phyloP scores from a whole-genome alignment of 2,113 vertebrate species.

The Barnardius zonarius region DNA sequence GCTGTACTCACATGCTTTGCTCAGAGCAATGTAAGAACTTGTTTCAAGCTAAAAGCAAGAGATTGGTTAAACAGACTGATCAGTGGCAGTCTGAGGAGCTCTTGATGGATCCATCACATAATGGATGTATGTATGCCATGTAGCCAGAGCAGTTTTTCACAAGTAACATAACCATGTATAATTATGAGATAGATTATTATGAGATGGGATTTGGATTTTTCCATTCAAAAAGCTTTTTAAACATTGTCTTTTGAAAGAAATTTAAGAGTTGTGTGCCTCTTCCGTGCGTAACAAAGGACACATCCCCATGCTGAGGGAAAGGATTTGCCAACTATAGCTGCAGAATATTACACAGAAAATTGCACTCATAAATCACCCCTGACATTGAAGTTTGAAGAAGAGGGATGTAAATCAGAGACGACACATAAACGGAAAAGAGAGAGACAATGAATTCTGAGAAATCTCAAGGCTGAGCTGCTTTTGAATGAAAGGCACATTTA shows the following conservation, averaged over 20 bases:
- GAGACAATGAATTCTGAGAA: background rate
- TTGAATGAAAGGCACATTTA: slow-evolving; percentile 7
- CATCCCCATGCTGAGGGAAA: background rate
- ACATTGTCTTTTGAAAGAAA: background rate
- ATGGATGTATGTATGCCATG: background rate
- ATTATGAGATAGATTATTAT: background rate
- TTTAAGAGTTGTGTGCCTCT: background rate
- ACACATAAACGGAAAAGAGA: background rate
- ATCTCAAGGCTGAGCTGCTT: background rate
- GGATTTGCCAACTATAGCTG: slow-evolving; percentile 5
- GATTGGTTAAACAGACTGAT: background rate
- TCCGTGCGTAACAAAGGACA: background rate
- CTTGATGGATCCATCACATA: background rate
- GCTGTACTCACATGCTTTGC: background rate
- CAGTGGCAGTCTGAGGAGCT: background rate
- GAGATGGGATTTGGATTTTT: background rate
- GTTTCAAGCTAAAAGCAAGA: background rate
- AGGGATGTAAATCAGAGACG: background rate
- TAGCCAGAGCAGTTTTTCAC: background rate
- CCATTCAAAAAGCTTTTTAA: background rate
- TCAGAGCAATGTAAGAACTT: fast-evolving
- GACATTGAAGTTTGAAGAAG: background rate
- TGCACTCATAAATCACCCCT: slow-evolving; percentile 8
- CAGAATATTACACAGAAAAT: slow-evolving; percentile 34
- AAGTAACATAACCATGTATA: background rate